Conservation (phyloP, 2,797 vertebrate species). For the Sternotherus odoratus region DNA sequence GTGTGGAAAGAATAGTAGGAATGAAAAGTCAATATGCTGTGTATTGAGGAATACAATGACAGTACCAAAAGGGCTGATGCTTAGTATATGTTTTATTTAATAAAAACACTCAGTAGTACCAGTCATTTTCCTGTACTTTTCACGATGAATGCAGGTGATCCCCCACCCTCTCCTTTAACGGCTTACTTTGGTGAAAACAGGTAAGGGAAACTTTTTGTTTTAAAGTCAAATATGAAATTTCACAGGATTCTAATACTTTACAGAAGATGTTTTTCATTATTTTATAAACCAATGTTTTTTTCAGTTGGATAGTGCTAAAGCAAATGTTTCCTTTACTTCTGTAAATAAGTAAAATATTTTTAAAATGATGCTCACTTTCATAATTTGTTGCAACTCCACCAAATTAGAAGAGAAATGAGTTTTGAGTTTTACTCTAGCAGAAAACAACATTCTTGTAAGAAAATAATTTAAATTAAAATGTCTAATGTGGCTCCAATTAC, state of each 20-base stretch:
- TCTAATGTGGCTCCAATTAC: constrained; percentile 69
- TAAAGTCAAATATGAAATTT: constrained; percentile 59
- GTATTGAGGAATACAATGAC: constrained; percentile 57
- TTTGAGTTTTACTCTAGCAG: constrained; percentile 70
- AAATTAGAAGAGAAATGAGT: constrained; percentile 70
- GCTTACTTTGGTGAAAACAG: constrained; percentile 66
- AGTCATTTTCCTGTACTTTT: constrained; percentile 69
- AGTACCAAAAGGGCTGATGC: constrained; percentile 59
- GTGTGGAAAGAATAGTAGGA: constrained; percentile 37
- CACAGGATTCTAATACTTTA: constrained; percentile 66
- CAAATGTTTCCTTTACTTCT: constrained; percentile 73
- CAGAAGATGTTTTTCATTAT: constrained; percentile 71
- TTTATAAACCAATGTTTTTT: constrained; percentile 73
- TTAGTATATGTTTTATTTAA: constrained; percentile 69
- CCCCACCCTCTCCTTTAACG: constrained; percentile 9
- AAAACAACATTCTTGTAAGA: constrained; percentile 74
- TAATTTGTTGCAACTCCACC: constrained; percentile 63
- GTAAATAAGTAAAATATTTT: constrained; percentile 67
- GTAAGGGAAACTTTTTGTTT: constrained; percentile 68
- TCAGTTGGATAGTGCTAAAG: constrained; percentile 63
- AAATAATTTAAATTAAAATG: constrained; percentile 77
- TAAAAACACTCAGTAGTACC: constrained; percentile 46
- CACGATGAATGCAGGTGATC: constrained; percentile 55
- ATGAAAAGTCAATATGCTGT: constrained; percentile 51
- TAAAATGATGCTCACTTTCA: constrained; percentile 68